Conservation (phyloP, 1,140 invertebrate genomes). For the Nasonia vitripennis region DNA sequence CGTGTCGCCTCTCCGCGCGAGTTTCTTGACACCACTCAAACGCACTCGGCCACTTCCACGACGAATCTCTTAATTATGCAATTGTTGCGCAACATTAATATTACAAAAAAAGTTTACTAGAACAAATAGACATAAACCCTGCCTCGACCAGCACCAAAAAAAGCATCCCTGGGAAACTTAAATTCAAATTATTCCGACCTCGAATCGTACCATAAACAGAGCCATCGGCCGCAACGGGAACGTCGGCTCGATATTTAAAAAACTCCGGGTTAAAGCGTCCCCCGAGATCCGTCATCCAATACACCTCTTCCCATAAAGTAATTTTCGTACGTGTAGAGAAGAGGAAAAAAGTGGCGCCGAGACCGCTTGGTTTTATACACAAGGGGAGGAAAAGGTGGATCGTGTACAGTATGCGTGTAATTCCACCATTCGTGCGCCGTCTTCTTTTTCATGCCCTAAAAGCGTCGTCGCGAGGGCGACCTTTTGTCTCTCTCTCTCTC, state of each 20-base stretch:
- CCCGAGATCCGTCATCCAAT: neutral
- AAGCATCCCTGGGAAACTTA: neutral
- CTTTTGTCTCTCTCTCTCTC: constrained; percentile 31
- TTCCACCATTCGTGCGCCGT: constrained; percentile 30
- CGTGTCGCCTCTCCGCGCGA: neutral
- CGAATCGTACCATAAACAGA: neutral
- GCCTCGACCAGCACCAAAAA: neutral
- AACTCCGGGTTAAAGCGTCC: neutral
- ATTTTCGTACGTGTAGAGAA: constrained; percentile 1
- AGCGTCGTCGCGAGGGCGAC: constrained; percentile 29
- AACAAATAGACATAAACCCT: no score
- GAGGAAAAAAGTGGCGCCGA: neutral
- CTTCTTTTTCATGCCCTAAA: constrained; percentile 43
- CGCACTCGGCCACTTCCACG: neutral
- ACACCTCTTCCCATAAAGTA: neutral
- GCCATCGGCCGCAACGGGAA: neutral
- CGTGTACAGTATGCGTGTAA: constrained; percentile 28
- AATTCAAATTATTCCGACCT: neutral
- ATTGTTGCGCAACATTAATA: neutral
- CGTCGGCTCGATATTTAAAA: constrained; percentile 1
- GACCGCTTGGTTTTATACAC: neutral
- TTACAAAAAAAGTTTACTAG: neutral
- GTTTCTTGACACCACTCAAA: constrained; percentile 1
- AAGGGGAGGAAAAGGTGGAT: neutral
- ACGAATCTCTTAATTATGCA: neutral